Base-by-base conservation (phyloP, 37 sponge, comb jelly and placozoan species). In the Tethya wilhelma region DNA sequence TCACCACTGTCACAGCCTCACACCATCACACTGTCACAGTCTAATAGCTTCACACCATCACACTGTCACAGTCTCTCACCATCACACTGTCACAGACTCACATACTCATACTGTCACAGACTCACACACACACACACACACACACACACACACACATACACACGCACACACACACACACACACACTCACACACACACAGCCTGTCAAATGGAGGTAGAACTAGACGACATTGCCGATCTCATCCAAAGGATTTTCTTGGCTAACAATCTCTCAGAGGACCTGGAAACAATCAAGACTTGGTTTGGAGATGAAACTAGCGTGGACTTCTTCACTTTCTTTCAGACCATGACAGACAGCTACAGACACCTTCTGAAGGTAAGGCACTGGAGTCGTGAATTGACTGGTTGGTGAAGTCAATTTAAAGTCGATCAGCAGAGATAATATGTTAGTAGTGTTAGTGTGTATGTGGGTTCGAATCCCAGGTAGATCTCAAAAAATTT, bases 211-310 rank as follows among this genome's bases (percentile, higher is more conserved):
- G n/a, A 28, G 34, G 56, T 87, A 25, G 63, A 75, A 30, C 46
- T 87, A 6, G 80, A 87, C 46, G 87, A 87, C 69, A 38, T 87
- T 0, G 43, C 23, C 9, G 81, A 79, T 23, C 59, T 87, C 59
- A 43, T 87, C 23, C 29, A 75, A 7, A 65, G 65, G 56, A 73
- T 87, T 7, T 80, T 74, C 59, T 42, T 25, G 42, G 59, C 42
- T 26, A 79, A 67, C 43, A 81, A 81, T 19, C 68, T 74, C 32
- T 20, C 40, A 25, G 74, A 74, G 44, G 20, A 33, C 7, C 34
- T n/a, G 39, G 75, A 73, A 22, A 73, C 56, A 25, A 67, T 87
- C 32, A 25, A 32, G 73, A 81, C 74, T 58, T 87, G 87, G 87
- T 87, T 87, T 56, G 74, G 69, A 41, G 59, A 65, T 0, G 70